phyloP scores from a whole-genome alignment of 2,888 invertebrate genomes.

The Agrochola lychnidis region DNA sequence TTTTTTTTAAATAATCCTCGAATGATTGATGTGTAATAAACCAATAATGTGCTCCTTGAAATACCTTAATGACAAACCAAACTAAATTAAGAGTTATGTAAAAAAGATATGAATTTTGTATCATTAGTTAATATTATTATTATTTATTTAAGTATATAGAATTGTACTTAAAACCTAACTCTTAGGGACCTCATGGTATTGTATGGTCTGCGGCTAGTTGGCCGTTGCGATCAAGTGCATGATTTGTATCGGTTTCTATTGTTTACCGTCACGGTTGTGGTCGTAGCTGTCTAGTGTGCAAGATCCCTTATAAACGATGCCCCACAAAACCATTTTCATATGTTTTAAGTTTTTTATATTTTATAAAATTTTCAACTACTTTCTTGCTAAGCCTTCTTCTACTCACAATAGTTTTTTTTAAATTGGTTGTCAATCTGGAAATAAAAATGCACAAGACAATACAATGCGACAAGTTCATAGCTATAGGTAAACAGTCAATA shows the following conservation, averaged over 20 bases:
- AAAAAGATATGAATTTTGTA: neutral
- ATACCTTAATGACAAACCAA: neutral
- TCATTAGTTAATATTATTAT: neutral
- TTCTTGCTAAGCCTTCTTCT: neutral
- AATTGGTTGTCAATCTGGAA: neutral
- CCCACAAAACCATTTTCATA: too few species aligned
- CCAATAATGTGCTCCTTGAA: neutral
- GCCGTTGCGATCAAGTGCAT: too few species aligned
- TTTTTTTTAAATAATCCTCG: neutral
- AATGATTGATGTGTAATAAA: neutral
- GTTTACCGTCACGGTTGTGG: too few species aligned
- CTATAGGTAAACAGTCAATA: neutral
- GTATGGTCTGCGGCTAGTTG: too few species aligned
- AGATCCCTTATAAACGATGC: too few species aligned
- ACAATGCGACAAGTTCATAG: neutral
- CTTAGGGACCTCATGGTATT: too few species aligned
- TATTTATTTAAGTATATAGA: too few species aligned
- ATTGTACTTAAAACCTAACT: too few species aligned
- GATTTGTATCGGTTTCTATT: too few species aligned
- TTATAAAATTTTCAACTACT: neutral
- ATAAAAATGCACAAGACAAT: neutral
- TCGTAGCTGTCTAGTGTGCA: too few species aligned
- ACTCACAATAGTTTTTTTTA: neutral
- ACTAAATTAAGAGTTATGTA: neutral
- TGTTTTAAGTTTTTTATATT: neutral